A percentile compares a stretch with the other conserved stretches of the same genome.
These are phyloP conservation scores for Mormoops blainvillei DNA, from an alignment of 2,113 vertebrate genomes.

Conservation along the genomic window DNA sequence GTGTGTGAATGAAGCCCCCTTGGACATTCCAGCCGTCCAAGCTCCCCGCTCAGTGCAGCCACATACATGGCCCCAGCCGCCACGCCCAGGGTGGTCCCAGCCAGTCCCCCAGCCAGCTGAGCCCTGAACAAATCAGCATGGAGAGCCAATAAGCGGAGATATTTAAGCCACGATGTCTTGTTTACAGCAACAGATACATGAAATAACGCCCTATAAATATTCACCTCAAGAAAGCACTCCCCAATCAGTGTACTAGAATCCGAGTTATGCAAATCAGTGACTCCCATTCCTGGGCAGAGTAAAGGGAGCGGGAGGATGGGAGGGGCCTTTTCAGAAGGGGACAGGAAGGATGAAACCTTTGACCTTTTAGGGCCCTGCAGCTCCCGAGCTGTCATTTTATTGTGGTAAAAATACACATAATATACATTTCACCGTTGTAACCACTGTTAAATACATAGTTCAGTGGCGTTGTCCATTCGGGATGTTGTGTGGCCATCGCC, in stretches of 20 bases:
- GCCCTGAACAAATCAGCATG: neutral
- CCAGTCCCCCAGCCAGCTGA: neutral
- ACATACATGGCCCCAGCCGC: neutral
- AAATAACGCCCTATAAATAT: neutral
- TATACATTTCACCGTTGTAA: neutral
- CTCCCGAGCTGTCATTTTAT: neutral
- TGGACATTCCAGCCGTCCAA: fast-evolving
- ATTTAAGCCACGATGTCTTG: neutral
- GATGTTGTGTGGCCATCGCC: too few species aligned
- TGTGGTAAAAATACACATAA: neutral
- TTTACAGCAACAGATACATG: neutral
- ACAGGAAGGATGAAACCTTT: neutral
- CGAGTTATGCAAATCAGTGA: neutral
- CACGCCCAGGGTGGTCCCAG: neutral
- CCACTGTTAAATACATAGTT: neutral
- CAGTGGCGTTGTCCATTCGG: neutral
- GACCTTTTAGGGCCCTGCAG: neutral
- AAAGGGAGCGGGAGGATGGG: neutral
- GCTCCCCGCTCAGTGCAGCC: neutral
- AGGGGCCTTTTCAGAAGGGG: neutral
- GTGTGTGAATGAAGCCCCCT: neutral
- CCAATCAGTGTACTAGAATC: neutral
- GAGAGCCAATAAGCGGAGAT: neutral
- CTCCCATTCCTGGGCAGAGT: neutral
- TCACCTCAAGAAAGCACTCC: neutral